Evolutionary conservation across 2,113 vertebrate genomes (phyloP).

Genomic region (Zosterops lateralis): DNA sequence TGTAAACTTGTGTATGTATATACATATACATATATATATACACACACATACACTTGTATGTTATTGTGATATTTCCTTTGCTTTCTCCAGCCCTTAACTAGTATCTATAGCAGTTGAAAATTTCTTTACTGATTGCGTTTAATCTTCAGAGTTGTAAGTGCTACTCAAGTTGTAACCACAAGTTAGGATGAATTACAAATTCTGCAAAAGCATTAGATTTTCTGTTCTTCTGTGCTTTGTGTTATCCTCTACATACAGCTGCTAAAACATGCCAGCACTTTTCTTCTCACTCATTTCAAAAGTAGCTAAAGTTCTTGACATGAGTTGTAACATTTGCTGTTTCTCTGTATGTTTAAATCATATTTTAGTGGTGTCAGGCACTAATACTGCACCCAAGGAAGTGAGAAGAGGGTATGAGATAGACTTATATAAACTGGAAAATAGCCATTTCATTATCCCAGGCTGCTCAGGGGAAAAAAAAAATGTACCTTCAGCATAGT

Average conservation of each 20-base stretch:
- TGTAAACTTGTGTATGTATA: rapidly evolving
- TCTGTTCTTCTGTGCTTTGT: background rate
- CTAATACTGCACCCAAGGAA: background rate
- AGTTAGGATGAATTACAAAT: background rate
- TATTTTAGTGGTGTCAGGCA: background rate
- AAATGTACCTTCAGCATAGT: background rate
- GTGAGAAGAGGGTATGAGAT: background rate
- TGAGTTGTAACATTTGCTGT: background rate
- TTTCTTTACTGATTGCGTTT: background rate
- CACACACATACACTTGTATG: rapidly evolving
- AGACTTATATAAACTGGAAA: background rate
- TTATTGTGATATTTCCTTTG: background rate
- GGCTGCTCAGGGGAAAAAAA: background rate
- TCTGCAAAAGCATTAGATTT: background rate
- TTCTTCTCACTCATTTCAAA: background rate
- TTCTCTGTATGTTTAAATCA: background rate
- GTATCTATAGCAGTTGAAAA: background rate
- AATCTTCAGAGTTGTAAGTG: background rate
- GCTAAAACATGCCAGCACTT: background rate
- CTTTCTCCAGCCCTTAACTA: background rate
- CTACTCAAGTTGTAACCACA: background rate
- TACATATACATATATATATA: too few relatives aligned
- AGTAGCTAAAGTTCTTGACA: background rate
- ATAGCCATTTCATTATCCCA: rapidly evolving
- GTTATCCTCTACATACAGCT: background rate